phyloP scores from a whole-genome alignment of 2,888 invertebrate genomes.

The Drosophila testacea region DNA sequence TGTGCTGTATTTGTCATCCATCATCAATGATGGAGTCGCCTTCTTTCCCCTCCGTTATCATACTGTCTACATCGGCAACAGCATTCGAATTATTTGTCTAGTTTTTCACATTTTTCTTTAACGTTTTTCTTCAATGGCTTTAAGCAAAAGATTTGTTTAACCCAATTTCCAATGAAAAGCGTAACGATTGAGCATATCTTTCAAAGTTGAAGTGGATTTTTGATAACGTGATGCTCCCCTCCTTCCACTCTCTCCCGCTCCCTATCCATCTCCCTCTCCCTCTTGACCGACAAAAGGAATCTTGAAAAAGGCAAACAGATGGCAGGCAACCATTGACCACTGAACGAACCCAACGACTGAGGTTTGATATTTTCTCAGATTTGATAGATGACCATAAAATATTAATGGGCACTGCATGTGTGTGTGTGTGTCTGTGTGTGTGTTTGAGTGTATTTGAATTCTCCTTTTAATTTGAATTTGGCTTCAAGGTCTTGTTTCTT shows the following conservation, averaged over 20 bases:
- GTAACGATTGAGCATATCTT: constrained; percentile 18
- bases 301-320: constrained; percentile 31
- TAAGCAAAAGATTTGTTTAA: constrained; percentile 48
- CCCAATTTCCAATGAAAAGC: constrained; percentile 64
- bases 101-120: constrained; percentile 41
- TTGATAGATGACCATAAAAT: constrained; percentile 78
- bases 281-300: not conserved
- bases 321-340: constrained; percentile 5
- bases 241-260: not conserved
- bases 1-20: constrained; percentile 71
- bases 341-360: constrained; percentile 25
- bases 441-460: constrained; percentile 6
- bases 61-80: constrained; percentile 26
- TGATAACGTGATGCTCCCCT: constrained; percentile 40
- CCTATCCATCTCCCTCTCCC: not conserved
- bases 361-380: constrained; percentile 53
- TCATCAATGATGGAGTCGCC: constrained; percentile 57
- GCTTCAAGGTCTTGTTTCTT: constrained; percentile 50
- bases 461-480: constrained; percentile 54
- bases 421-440: constrained; percentile 18
- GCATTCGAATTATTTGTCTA: constrained; percentile 52
- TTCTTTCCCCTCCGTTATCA: constrained; percentile 35
- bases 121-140: constrained; percentile 38
- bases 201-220: constrained; percentile 31
- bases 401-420: constrained; percentile 52